Percentiles rank a stretch among this genome's conserved stretches.
These are phyloP conservation scores for Haliaeetus leucogaster DNA, from an alignment of 2,113 vertebrate genomes.

Conservation along the genomic window DNA sequence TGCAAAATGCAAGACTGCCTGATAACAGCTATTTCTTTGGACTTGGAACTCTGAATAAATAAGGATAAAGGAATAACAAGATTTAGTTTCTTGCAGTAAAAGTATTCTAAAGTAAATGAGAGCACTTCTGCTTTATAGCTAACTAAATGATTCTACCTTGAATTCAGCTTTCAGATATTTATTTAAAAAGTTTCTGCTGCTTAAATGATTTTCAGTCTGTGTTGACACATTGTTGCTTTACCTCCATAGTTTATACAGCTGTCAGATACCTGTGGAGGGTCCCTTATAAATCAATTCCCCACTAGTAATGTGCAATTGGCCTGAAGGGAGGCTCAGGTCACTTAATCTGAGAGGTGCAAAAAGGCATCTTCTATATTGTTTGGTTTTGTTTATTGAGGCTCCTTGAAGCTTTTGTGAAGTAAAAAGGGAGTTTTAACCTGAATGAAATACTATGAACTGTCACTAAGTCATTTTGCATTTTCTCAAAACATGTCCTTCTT, in stretches of 20 bases:
- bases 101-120: background rate
- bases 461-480: background rate
- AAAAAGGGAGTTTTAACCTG: background rate
- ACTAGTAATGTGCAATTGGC: background rate
- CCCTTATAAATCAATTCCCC: constrained; percentile 25
- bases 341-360: constrained; percentile 32
- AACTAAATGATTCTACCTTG: background rate
- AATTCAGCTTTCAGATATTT: background rate
- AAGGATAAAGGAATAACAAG: background rate
- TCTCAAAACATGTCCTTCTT: background rate
- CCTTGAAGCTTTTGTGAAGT: background rate
- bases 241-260: constrained; percentile 48
- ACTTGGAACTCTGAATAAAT: background rate
- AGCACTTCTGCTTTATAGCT: background rate
- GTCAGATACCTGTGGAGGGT: constrained; percentile 45
- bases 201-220: constrained; percentile 43
- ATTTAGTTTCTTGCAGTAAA: background rate
- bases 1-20: background rate
- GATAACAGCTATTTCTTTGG: background rate
- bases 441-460: background rate
- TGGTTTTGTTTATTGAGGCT: constrained; percentile 11
- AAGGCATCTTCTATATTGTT: background rate
- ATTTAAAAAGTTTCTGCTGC: background rate
- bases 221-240: background rate
- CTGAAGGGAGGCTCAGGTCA: constrained; percentile 26